Conservation (phyloP, 2,113 vertebrate species). For the Tauraco erythrolophus region DNA sequence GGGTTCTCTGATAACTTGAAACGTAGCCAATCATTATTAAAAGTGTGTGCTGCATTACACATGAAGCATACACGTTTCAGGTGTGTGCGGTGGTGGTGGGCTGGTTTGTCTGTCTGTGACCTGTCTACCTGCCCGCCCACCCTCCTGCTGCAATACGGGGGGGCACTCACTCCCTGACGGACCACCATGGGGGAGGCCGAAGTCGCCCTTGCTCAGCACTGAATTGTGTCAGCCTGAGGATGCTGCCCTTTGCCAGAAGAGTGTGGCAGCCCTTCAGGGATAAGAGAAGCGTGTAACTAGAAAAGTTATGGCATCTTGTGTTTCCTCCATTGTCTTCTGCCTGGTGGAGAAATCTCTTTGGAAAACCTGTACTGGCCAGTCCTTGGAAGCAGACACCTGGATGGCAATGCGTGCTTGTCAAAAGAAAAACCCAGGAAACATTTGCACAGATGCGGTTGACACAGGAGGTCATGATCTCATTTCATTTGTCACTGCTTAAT, state of each 20-base stretch:
- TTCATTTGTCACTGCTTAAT: slow-evolving; percentile 18
- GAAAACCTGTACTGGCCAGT: not conserved
- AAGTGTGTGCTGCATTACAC: not conserved
- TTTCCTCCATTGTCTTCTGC: not conserved
- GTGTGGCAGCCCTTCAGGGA: not conserved
- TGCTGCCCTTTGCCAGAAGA: not conserved
- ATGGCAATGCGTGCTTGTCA: not conserved
- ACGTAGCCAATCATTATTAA: not conserved
- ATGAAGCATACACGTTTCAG: not conserved
- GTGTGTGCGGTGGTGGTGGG: too few species aligned
- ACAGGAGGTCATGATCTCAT: slow-evolving; percentile 29
- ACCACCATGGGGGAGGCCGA: rapidly evolving
- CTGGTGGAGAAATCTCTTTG: not conserved
- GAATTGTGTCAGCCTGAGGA: not conserved
- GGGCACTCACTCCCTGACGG: not conserved
- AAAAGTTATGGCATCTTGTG: not conserved
- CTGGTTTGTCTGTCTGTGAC: not conserved
- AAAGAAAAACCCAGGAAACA: not conserved
- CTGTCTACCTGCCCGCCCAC: not conserved
- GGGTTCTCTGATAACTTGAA: not conserved
- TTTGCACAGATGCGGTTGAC: slow-evolving; percentile 1
- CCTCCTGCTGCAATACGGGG: rapidly evolving
- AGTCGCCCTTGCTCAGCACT: not conserved
- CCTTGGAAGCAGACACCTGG: not conserved
- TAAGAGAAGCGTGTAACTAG: rapidly evolving